These are phyloP conservation scores for Esox niger DNA, from an alignment of 2,113 vertebrate species.

Conservation along the genomic window DNA sequence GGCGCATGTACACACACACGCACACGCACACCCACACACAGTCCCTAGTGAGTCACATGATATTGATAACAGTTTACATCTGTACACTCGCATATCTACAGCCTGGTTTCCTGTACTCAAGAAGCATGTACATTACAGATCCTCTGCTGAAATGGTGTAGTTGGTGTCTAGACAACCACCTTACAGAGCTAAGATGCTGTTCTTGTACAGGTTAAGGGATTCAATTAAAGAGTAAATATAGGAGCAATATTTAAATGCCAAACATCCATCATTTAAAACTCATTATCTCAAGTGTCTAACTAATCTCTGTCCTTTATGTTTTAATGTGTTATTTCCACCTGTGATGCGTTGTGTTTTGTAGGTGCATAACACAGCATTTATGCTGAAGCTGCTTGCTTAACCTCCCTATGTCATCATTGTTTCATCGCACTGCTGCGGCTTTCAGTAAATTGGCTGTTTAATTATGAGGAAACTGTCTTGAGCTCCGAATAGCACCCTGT, in stretches of 20 bases:
- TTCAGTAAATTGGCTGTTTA: conserved; percentile 67
- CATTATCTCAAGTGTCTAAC: conserved; percentile 3
- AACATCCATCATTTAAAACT: conserved; percentile 22
- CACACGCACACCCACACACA: conserved; percentile 43
- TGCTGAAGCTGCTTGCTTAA: conserved; percentile 63
- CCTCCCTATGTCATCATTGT: conserved; percentile 55
- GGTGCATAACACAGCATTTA: conserved; percentile 14
- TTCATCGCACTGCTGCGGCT: conserved; percentile 33
- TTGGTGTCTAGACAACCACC: too few relatives aligned
- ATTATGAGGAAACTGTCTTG: conserved; percentile 68
- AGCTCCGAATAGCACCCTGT: too few relatives aligned
- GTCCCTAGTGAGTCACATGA: conserved; percentile 61
- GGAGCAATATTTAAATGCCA: neutral
- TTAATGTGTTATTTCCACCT: neutral
- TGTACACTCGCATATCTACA: conserved; percentile 50
- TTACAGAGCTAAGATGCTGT: too few relatives aligned
- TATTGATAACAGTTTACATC: conserved; percentile 55
- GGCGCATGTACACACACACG: conserved; percentile 45
- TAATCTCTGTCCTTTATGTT: conserved; percentile 8
- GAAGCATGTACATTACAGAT: neutral
- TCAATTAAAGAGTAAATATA: neutral
- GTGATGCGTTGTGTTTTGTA: conserved; percentile 15
- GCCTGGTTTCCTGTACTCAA: neutral
- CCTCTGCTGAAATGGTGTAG: neutral
- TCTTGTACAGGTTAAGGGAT: neutral